Percentiles rank a stretch among this genome's conserved stretches.
Evolutionary conservation across 2,888 invertebrate genomes (phyloP).

Genomic region (Trissonchulus latispiculum): DNA sequence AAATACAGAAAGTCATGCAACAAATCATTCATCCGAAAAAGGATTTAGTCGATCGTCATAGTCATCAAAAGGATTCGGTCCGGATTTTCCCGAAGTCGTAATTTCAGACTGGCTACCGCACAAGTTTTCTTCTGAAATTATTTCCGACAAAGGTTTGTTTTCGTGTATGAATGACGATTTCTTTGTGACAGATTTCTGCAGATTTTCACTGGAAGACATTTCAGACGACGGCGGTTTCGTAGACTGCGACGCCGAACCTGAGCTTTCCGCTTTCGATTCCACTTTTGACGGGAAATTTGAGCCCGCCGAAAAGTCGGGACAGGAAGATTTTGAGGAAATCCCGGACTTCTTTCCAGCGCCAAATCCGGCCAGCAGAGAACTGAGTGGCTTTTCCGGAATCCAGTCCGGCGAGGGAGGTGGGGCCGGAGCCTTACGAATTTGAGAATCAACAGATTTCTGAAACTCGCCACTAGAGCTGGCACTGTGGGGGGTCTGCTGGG

Average conservation of each 20-base stretch:
- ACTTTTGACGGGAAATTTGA: too few relatives aligned
- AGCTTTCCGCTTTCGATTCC: too few relatives aligned
- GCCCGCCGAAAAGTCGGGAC: too few relatives aligned
- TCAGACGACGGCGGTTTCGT: not conserved
- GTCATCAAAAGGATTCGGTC: not conserved
- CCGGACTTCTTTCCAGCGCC: too few relatives aligned
- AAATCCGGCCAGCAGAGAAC: not conserved
- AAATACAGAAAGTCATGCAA: too few relatives aligned
- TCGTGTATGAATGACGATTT: too few relatives aligned
- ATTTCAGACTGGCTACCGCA: not conserved
- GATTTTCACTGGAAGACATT: not conserved
- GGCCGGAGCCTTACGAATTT: not conserved
- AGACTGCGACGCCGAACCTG: not conserved
- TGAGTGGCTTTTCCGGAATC: not conserved
- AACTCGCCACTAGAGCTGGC: not conserved
- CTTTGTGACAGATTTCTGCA: too few relatives aligned
- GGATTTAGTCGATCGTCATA: conserved; percentile 19
- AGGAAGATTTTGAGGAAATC: too few relatives aligned
- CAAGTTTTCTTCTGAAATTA: too few relatives aligned
- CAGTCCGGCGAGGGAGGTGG: not conserved
- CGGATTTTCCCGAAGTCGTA: not conserved
- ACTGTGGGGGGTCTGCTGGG: too few relatives aligned
- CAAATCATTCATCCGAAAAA: not conserved
- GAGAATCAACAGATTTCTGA: not conserved
- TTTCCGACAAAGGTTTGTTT: too few relatives aligned